phyloP scores from a whole-genome alignment of 2,113 vertebrate genomes.

The Lophius piscatorius region DNA sequence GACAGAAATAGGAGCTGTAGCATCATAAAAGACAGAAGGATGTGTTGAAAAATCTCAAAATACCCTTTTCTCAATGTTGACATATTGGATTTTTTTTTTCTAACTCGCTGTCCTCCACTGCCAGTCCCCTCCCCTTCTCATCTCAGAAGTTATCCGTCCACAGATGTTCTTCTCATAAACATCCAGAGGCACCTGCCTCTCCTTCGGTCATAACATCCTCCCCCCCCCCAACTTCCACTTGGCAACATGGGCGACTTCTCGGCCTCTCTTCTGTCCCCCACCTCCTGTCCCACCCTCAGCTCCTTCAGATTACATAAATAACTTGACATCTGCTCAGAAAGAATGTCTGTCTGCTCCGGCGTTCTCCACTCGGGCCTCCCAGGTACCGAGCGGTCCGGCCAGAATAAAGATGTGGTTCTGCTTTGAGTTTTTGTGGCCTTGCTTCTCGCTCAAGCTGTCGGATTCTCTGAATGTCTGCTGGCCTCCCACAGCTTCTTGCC shows the following conservation, averaged over 20 bases:
- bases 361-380: slow-evolving; percentile 58
- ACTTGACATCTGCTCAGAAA: slow-evolving; percentile 73
- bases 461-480: slow-evolving; percentile 35
- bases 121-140: slow-evolving; percentile 17
- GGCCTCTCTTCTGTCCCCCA: background rate
- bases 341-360: slow-evolving; percentile 72
- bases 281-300: slow-evolving; percentile 42
- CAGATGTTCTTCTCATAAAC: slow-evolving; percentile 76
- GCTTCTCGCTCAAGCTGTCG: slow-evolving; percentile 31
- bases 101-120: slow-evolving; percentile 24
- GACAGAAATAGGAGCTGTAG: background rate
- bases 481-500: background rate
- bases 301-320: slow-evolving; percentile 74
- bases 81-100: slow-evolving; percentile 20
- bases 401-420: slow-evolving; percentile 32
- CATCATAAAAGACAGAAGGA: background rate
- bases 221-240: slow-evolving; percentile 59
- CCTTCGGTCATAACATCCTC: slow-evolving; percentile 74
- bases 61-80: slow-evolving; percentile 47
- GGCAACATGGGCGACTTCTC: slow-evolving; percentile 41
- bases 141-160: slow-evolving; percentile 60
- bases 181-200: slow-evolving; percentile 70
- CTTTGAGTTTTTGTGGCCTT: slow-evolving; percentile 33
- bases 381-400: slow-evolving; percentile 44
- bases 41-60: slow-evolving; percentile 41